These are phyloP conservation scores for Drosophila stalkeri DNA, from an alignment of 2,888 invertebrate genomes.

Conservation along the genomic window DNA sequence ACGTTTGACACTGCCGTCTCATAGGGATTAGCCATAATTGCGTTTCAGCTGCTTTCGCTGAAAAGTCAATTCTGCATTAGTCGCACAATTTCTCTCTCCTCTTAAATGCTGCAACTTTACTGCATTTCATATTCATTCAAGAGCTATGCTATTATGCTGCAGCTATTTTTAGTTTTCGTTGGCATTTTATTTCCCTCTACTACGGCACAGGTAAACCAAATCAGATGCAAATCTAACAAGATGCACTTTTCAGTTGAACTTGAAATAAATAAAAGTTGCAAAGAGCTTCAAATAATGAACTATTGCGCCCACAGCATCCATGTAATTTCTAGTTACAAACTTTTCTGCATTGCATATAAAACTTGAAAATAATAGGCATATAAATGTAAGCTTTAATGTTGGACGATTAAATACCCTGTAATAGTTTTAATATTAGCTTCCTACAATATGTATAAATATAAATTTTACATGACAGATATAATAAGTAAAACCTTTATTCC, in stretches of 20 bases:
- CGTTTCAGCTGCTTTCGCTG: conserved; percentile 5
- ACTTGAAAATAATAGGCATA: conserved; percentile 1
- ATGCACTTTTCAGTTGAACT: conserved; percentile 6
- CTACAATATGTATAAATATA: too few species aligned
- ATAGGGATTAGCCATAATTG: conserved; percentile 31
- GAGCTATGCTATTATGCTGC: too few species aligned
- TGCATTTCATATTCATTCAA: conserved; percentile 3
- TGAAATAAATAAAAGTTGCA: conserved; percentile 14
- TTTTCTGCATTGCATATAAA: background rate
- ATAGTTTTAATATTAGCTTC: background rate
- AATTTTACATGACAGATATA: too few species aligned
- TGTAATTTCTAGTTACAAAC: background rate
- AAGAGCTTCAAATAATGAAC: conserved; percentile 23
- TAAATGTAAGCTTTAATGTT: background rate
- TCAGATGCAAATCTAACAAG: conserved; percentile 19
- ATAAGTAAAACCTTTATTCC: too few species aligned
- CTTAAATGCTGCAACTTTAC: conserved; percentile 8
- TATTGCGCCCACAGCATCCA: background rate
- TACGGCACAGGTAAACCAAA: background rate
- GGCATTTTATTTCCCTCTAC: background rate
- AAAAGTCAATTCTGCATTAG: background rate
- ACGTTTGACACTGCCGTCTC: conserved; percentile 22
- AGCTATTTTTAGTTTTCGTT: background rate
- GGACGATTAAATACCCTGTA: background rate
- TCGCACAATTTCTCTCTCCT: background rate